Evolutionary conservation across 2,113 vertebrate species (phyloP).

Genomic region (Gasterosteus aculeatus): DNA sequence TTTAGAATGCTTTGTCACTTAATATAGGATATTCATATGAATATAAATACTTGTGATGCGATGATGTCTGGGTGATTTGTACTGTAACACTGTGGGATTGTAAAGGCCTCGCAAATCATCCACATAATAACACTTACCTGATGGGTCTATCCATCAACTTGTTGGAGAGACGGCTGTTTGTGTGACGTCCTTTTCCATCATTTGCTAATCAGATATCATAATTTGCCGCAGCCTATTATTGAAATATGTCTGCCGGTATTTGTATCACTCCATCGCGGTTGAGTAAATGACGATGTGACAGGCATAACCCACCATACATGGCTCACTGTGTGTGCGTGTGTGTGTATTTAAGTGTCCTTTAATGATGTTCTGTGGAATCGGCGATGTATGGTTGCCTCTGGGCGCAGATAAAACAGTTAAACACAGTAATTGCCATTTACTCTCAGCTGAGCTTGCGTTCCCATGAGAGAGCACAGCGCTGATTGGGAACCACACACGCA

Average conservation of each 20-base stretch:
- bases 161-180: background rate
- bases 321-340: conserved; percentile 16
- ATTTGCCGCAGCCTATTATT: conserved; percentile 66
- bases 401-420: conserved; percentile 73
- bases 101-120: conserved; percentile 2
- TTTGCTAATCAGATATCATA: conserved; percentile 72
- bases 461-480: conserved; percentile 61
- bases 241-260: conserved; percentile 67
- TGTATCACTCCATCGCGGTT: conserved; percentile 69
- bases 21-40: background rate
- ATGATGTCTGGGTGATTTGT: background rate
- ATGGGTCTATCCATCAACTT: conserved; percentile 43
- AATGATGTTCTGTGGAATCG: conserved; percentile 68
- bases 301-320: conserved; percentile 59
- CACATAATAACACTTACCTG: conserved; percentile 27
- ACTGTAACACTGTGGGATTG: background rate
- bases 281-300: conserved; percentile 74
- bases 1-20: background rate
- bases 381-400: conserved; percentile 67
- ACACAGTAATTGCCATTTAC: conserved; percentile 77
- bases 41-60: background rate
- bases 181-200: conserved; percentile 44
- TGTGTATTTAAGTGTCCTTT: conserved; percentile 59
- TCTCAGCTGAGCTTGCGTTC: conserved; percentile 70
- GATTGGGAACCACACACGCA: conserved; percentile 22